These are phyloP conservation scores for Erannis defoliaria DNA, from an alignment of 2,888 invertebrate species.

Conservation along the genomic window DNA sequence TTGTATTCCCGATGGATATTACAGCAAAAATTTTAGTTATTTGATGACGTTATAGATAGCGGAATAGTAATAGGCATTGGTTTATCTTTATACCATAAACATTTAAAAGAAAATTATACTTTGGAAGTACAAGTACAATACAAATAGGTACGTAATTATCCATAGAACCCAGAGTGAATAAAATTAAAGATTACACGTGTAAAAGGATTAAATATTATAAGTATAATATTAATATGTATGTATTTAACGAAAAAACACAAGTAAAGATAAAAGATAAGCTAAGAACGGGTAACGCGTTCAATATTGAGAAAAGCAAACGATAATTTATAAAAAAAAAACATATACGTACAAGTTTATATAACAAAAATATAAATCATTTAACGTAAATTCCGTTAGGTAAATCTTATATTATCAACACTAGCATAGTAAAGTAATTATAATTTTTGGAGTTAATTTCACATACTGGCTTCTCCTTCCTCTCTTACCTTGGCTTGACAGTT, in stretches of 20 bases:
- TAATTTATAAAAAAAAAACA: too few species aligned
- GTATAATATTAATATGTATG: background rate
- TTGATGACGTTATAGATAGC: background rate
- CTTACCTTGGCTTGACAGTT: too few species aligned
- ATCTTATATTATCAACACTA: too few species aligned
- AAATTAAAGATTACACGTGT: background rate
- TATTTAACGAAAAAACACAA: background rate
- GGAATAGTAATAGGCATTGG: background rate
- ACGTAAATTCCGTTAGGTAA: too few species aligned
- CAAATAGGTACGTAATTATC: slow-evolving; percentile 2
- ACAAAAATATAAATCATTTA: too few species aligned
- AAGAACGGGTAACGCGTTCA: too few species aligned
- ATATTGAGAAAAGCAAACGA: too few species aligned
- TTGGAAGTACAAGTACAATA: background rate
- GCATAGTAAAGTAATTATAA: too few species aligned
- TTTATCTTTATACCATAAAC: too few species aligned
- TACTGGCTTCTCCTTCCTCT: too few species aligned
- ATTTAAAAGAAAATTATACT: background rate
- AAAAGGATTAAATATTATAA: too few species aligned
- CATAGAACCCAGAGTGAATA: background rate
- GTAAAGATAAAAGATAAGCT: background rate
- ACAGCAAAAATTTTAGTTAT: background rate
- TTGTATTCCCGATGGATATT: background rate
- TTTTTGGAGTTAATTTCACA: too few species aligned
- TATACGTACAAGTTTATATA: background rate